These are phyloP conservation scores for Petaurus breviceps DNA, from an alignment of 2,113 vertebrate species.

Conservation along the genomic window DNA sequence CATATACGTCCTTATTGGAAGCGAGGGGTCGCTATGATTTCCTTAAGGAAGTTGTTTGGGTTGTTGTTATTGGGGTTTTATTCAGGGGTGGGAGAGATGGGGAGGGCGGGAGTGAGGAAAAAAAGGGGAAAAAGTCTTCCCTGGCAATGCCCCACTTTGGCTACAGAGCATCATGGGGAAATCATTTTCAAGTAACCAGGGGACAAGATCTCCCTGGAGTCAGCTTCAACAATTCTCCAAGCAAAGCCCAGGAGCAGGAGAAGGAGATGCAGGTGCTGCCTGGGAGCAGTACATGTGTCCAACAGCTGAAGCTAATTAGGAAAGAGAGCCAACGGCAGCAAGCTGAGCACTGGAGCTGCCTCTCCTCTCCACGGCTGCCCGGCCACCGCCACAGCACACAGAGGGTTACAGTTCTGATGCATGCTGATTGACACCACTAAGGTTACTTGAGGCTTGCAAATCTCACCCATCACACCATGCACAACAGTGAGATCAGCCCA, in stretches of 20 bases:
- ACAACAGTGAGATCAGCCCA: constrained; percentile 47
- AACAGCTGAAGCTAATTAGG: constrained; percentile 57
- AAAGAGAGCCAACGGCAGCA: background rate
- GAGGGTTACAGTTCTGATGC: constrained; percentile 48
- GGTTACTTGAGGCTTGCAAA: constrained; percentile 75
- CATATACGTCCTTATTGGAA: background rate
- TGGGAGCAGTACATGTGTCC: constrained; percentile 46
- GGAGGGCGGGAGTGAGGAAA: background rate
- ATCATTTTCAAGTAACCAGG: constrained; percentile 4
- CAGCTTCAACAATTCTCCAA: background rate
- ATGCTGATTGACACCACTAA: constrained; percentile 69
- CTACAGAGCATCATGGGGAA: background rate
- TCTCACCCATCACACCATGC: constrained; percentile 70
- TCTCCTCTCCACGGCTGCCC: background rate
- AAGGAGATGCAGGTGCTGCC: constrained; percentile 72
- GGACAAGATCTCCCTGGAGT: background rate
- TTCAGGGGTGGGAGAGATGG: background rate
- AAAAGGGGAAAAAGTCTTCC: background rate
- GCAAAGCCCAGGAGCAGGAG: background rate
- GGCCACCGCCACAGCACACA: constrained; percentile 26
- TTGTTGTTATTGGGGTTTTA: background rate
- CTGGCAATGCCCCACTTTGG: background rate
- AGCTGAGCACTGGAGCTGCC: constrained; percentile 46
- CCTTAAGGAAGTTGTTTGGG: constrained; percentile 18
- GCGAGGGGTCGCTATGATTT: background rate